A percentile compares a stretch with the other conserved stretches of the same genome.
Evolutionary conservation across 2,113 vertebrate genomes (phyloP).

Genomic region (Odocoileus hemionus): DNA sequence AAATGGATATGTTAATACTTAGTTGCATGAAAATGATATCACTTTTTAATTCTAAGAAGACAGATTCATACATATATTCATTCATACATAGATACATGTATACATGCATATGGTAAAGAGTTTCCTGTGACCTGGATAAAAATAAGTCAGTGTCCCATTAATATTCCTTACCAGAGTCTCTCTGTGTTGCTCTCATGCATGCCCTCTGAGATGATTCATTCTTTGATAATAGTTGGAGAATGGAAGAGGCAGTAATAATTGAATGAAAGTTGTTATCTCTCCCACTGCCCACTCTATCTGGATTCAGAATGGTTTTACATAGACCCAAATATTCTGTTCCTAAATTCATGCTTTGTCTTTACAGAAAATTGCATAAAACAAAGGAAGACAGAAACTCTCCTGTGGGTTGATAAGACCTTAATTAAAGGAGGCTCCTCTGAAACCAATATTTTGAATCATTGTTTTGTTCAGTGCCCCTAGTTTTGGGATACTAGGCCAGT

Average conservation of each 20-base stretch:
- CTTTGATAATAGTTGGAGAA: not conserved
- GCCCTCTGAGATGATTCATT: not conserved
- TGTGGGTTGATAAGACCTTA: not conserved
- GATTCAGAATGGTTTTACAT: not conserved
- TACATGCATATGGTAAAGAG: not conserved
- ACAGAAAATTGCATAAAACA: not conserved
- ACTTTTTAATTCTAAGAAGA: not conserved
- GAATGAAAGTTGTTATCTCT: not conserved
- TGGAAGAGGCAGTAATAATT: not conserved
- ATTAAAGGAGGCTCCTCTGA: not conserved
- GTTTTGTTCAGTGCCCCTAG: not conserved
- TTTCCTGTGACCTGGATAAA: not conserved
- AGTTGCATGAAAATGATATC: not conserved
- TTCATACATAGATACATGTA: not conserved
- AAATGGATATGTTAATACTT: not conserved
- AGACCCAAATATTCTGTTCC: not conserved
- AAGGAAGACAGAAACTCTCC: not conserved
- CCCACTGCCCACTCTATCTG: not conserved
- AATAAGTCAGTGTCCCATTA: not conserved
- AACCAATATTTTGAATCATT: not conserved
- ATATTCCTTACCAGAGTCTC: not conserved
- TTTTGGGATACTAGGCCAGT: not conserved
- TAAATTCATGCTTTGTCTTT: not conserved
- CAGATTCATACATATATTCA: not conserved
- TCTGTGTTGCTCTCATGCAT: not conserved